Conservation (phyloP, 2,888 invertebrate species). For the Leptothorax acervorum region DNA sequence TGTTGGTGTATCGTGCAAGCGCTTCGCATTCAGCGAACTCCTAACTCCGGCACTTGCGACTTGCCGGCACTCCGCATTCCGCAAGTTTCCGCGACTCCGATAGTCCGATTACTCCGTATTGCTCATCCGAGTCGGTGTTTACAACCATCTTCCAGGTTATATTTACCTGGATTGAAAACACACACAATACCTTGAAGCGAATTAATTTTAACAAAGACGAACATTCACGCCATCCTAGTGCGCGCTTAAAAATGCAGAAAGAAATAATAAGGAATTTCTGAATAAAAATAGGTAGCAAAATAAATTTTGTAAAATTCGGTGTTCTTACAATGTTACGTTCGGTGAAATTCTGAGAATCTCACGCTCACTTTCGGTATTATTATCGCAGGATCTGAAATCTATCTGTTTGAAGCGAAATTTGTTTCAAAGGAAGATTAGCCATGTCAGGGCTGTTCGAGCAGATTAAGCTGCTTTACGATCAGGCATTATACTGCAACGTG, state of each 20-base stretch:
- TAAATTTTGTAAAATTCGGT: background rate
- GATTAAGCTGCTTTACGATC: slow-evolving; percentile 90
- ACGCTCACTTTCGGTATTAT: background rate
- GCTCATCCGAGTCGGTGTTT: too few relatives aligned
- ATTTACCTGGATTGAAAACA: background rate
- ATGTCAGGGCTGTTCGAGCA: slow-evolving; percentile 89
- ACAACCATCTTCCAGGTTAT: slow-evolving; percentile 8
- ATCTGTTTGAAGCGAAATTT: background rate
- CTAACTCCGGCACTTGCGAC: too few relatives aligned
- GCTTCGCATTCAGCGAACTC: background rate
- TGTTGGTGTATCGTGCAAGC: background rate
- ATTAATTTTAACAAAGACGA: background rate
- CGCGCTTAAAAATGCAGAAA: background rate
- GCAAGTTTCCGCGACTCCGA: too few relatives aligned
- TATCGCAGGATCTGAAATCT: background rate
- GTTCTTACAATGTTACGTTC: background rate
- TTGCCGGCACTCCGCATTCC: too few relatives aligned
- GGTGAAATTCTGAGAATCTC: background rate
- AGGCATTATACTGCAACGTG: slow-evolving; percentile 91
- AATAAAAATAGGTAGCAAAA: background rate
- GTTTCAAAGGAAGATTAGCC: slow-evolving; percentile 69
- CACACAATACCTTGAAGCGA: background rate
- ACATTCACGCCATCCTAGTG: background rate
- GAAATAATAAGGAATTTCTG: background rate
- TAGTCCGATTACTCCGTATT: background rate